phyloP scores from a whole-genome alignment of 2,797 vertebrate genomes.

The Lepilemur septentrionalis region DNA sequence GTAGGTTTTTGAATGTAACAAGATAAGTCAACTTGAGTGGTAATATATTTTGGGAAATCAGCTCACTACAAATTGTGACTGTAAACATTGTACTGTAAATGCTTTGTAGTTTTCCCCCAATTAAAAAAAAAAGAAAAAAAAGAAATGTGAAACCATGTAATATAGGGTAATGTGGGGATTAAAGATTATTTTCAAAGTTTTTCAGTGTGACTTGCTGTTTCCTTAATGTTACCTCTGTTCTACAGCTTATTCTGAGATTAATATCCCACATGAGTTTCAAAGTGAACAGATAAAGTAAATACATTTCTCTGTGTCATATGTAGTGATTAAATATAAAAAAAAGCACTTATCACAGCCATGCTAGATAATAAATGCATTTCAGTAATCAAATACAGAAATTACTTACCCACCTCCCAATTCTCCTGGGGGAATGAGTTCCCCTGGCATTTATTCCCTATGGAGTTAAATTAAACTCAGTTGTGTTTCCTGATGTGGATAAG shows the following conservation, averaged over 20 bases:
- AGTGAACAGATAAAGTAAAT: neutral
- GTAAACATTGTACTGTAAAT: too few relatives aligned
- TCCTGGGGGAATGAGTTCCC: neutral
- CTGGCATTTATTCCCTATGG: neutral
- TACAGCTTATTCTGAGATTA: neutral
- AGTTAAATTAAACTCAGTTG: constrained; percentile 43
- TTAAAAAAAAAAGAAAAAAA: too few relatives aligned
- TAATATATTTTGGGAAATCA: too few relatives aligned
- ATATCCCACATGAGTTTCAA: neutral
- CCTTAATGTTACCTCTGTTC: neutral
- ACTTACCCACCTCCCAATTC: neutral
- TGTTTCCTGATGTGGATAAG: constrained; percentile 49
- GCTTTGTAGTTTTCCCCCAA: too few relatives aligned
- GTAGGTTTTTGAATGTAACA: too few relatives aligned
- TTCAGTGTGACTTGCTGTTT: neutral
- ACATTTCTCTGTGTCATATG: neutral
- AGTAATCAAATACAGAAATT: neutral
- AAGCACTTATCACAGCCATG: neutral
- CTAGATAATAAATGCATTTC: neutral
- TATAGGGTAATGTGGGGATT: neutral
- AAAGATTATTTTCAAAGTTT: neutral
- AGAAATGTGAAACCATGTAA: neutral
- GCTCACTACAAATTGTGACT: too few relatives aligned
- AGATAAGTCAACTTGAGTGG: too few relatives aligned
- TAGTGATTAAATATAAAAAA: neutral